Percentiles rank a stretch among this genome's conserved stretches.
phyloP scores from a whole-genome alignment of 2,888 invertebrate species.

The Embidobia sp. region DNA sequence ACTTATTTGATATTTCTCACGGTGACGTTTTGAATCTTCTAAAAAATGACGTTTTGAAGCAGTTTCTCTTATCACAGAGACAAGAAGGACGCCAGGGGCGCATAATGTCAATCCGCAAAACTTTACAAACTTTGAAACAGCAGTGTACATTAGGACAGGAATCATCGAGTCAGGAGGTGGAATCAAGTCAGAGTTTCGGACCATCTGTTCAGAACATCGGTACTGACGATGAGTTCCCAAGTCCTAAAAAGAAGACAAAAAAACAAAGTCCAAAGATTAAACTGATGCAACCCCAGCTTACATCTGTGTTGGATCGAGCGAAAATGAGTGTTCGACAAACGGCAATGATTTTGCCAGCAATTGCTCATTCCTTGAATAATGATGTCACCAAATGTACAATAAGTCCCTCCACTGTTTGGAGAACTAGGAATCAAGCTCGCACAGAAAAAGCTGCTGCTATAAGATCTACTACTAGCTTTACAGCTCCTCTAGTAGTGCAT shows the following conservation, averaged over 20 bases:
- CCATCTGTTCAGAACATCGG: neutral
- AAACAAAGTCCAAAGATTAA: neutral
- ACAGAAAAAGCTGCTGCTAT: conserved; percentile 13
- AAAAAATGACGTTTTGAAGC: neutral
- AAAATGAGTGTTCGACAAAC: conserved; percentile 21
- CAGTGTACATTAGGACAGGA: neutral
- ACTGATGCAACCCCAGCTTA: conserved; percentile 17
- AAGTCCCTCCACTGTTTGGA: conserved; percentile 14
- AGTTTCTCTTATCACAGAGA: conserved; percentile 10
- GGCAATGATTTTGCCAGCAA: conserved; percentile 14
- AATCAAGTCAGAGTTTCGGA: conserved; percentile 6
- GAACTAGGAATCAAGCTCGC: conserved; percentile 2
- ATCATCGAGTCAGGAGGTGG: neutral
- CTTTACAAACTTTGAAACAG: neutral
- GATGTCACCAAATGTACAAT: conserved; percentile 6
- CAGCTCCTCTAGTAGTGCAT: conserved; percentile 19
- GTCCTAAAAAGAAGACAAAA: neutral
- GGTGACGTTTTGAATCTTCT: conserved; percentile 3
- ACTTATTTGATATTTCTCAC: conserved; percentile 23
- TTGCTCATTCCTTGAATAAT: conserved; percentile 8
- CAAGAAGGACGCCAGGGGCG: conserved; percentile 6
- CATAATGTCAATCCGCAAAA: neutral
- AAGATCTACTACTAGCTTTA: neutral
- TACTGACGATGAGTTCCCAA: neutral
- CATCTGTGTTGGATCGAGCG: conserved; percentile 9